These are phyloP conservation scores for Rousettus leschenaultii DNA, from an alignment of 2,113 vertebrate species.

Conservation along the genomic window DNA sequence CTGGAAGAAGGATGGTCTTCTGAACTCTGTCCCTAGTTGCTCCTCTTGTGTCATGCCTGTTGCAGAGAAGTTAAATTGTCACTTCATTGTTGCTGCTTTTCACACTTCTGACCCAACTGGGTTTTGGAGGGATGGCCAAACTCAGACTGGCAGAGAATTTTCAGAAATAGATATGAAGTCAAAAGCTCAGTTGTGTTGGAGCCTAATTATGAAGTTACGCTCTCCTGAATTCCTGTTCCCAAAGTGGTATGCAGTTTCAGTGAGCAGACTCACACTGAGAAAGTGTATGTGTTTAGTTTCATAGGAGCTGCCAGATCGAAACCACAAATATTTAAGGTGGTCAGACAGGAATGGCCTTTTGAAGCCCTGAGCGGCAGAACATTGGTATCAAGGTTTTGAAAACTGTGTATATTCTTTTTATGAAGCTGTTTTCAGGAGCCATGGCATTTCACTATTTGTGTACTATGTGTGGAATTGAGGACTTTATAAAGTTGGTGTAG, in stretches of 20 bases:
- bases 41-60: background rate
- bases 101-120: conserved; percentile 11
- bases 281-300: conserved; percentile 84
- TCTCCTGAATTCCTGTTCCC: conserved; percentile 78
- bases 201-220: conserved; percentile 77
- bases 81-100: conserved; percentile 10
- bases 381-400: conserved; percentile 73
- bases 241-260: conserved; percentile 81
- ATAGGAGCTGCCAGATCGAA: conserved; percentile 84
- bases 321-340: conserved; percentile 96
- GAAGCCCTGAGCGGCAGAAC: conserved; percentile 70
- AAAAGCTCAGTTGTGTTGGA: conserved; percentile 83
- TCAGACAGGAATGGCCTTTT: conserved; percentile 84
- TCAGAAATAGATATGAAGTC: conserved; percentile 72
- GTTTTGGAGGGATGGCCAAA: conserved; percentile 56
- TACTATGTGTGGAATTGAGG: conserved; percentile 66
- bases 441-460: conserved; percentile 72
- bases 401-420: conserved; percentile 55
- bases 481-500: conserved; percentile 57
- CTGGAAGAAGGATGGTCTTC: background rate
- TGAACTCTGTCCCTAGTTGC: background rate
- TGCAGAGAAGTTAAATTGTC: conserved; percentile 32
- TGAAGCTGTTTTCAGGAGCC: conserved; percentile 71
- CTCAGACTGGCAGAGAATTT: conserved; percentile 57
- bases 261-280: conserved; percentile 78